A percentile compares a stretch with the other conserved stretches of the same genome.
These are phyloP conservation scores for Spilarctia lutea DNA, from an alignment of 2,888 invertebrate species.

Conservation along the genomic window DNA sequence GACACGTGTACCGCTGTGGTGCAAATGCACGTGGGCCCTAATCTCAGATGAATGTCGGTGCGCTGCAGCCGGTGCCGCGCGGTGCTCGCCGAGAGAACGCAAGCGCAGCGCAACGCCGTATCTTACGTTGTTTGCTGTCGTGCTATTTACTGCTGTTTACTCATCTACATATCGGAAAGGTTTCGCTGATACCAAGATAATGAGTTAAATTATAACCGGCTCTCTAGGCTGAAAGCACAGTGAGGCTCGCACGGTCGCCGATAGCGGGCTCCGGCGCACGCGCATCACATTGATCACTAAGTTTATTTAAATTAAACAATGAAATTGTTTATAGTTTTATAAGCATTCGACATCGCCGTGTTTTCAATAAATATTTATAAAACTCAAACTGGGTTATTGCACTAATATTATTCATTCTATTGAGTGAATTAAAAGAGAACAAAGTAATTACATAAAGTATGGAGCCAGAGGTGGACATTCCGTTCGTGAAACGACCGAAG, in stretches of 20 bases:
- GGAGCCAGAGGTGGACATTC: slow-evolving; percentile 57
- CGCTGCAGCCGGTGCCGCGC: background rate
- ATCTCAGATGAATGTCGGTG: background rate
- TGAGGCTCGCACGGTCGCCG: slow-evolving; percentile 34
- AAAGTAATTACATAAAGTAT: slow-evolving; percentile 25
- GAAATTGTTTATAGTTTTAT: background rate
- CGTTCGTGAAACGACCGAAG: slow-evolving; percentile 40
- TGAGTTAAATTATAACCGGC: slow-evolving; percentile 47
- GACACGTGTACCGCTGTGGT: slow-evolving; percentile 2
- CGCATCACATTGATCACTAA: slow-evolving; percentile 2
- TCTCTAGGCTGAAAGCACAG: slow-evolving; percentile 32
- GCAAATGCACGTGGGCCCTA: slow-evolving; percentile 2
- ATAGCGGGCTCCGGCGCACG: slow-evolving; percentile 16
- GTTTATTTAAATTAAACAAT: slow-evolving; percentile 18
- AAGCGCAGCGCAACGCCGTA: background rate
- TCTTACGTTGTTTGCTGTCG: slow-evolving; percentile 19
- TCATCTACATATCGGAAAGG: slow-evolving; percentile 39
- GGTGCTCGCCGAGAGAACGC: background rate
- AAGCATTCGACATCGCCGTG: slow-evolving; percentile 4
- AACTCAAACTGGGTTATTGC: background rate
- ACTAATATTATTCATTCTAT: background rate
- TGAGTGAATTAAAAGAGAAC: background rate
- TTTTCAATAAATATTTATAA: slow-evolving; percentile 4
- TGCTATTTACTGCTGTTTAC: slow-evolving; percentile 48
- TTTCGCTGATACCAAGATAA: slow-evolving; percentile 54